These are phyloP conservation scores for Gambusia holbrooki DNA, from an alignment of 2,113 vertebrate species.

Conservation along the genomic window DNA sequence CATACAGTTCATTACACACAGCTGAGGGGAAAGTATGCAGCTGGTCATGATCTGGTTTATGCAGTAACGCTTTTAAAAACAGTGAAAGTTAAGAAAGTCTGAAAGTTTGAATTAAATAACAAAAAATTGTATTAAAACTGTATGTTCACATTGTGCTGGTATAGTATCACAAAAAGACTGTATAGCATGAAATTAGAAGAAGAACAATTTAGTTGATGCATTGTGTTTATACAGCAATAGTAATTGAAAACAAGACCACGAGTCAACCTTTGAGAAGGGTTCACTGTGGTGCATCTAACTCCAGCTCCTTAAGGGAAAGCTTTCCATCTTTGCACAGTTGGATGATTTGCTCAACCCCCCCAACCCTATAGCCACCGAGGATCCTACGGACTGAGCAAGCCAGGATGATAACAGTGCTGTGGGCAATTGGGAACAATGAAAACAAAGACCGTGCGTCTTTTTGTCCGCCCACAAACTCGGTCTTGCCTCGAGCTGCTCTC, in stretches of 20 bases:
- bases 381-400: constrained; percentile 46
- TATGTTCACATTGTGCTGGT: neutral
- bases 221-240: constrained; percentile 4
- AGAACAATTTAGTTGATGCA: neutral
- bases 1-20: too few species aligned
- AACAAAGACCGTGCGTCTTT: constrained; percentile 14
- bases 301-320: constrained; percentile 30
- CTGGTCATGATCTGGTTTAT: neutral
- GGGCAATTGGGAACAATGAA: constrained; percentile 31
- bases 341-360: constrained; percentile 54
- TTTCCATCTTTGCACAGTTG: constrained; percentile 24
- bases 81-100: too few species aligned
- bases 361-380: constrained; percentile 39
- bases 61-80: too few species aligned
- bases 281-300: constrained; percentile 40
- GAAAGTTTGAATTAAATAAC: neutral
- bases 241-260: constrained; percentile 26
- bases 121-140: neutral
- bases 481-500: constrained; percentile 32
- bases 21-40: neutral
- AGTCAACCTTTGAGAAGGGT: constrained; percentile 28
- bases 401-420: constrained; percentile 44
- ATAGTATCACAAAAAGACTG: neutral
- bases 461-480: constrained; percentile 44
- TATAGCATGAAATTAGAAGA: neutral